Evolutionary conservation across 2,113 vertebrate genomes (phyloP).

Genomic region (Eurystomus gularis): DNA sequence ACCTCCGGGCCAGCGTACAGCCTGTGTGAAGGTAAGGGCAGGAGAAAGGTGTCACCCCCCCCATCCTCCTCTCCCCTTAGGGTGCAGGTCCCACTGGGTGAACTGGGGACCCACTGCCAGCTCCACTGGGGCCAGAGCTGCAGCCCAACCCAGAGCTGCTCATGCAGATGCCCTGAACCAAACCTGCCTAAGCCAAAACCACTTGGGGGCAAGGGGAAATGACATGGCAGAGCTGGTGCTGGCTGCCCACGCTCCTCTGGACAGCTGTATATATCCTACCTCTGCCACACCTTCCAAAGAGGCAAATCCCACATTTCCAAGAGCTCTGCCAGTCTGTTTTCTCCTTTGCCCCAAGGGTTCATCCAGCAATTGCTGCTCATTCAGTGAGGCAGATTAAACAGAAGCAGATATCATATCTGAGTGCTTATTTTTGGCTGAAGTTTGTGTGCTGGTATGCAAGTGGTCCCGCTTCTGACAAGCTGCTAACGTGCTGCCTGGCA

Average conservation of each 20-base stretch:
- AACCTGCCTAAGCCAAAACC: background rate
- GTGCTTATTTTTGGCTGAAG: background rate
- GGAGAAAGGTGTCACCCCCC: background rate
- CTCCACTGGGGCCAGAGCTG: background rate
- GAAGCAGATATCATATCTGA: background rate
- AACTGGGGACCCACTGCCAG: background rate
- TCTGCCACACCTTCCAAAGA: background rate
- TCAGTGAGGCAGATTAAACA: background rate
- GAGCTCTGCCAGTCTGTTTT: background rate
- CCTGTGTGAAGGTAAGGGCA: slow-evolving; percentile 61
- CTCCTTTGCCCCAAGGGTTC: background rate
- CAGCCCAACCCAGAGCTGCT: background rate
- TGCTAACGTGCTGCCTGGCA: background rate
- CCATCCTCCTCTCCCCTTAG: background rate
- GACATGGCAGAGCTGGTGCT: background rate
- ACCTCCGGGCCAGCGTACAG: slow-evolving; percentile 96
- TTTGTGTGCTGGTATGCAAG: background rate
- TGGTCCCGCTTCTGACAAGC: background rate
- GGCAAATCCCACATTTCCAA: background rate
- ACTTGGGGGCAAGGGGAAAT: background rate
- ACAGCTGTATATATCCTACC: fast-evolving
- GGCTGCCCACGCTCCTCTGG: background rate
- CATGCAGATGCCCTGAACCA: fast-evolving
- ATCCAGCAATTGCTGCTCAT: background rate
- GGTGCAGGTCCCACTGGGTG: background rate